phyloP scores from a whole-genome alignment of 2,888 invertebrate species.

The Heliconius aoede region DNA sequence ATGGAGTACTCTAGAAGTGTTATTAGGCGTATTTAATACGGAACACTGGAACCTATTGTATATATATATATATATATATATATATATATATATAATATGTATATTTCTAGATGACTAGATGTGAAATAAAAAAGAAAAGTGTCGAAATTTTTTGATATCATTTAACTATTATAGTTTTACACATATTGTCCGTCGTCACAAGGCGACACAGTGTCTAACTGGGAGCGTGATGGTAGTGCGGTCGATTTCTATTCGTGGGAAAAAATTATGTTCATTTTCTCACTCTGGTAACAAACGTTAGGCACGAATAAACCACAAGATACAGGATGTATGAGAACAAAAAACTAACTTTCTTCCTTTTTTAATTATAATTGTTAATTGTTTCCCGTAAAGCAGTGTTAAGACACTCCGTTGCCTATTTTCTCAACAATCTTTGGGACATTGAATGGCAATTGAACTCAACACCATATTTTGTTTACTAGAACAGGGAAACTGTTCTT shows the following conservation, averaged over 20 bases:
- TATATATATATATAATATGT: too few species aligned
- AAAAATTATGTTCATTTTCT: too few species aligned
- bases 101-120: too few species aligned
- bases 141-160: neutral
- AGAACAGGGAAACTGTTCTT: neutral
- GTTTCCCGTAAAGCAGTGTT: too few species aligned
- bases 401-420: too few species aligned
- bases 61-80: too few species aligned
- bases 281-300: too few species aligned
- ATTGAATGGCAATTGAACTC: neutral
- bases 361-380: neutral
- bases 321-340: too few species aligned
- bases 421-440: neutral
- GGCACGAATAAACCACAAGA: too few species aligned
- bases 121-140: too few species aligned
- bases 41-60: neutral
- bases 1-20: conserved; percentile 28
- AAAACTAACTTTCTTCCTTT: too few species aligned
- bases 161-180: neutral
- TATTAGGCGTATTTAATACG: conserved; percentile 24
- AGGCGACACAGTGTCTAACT: neutral
- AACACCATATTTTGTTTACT: neutral
- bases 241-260: neutral
- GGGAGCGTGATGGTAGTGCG: neutral
- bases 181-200: neutral